phyloP scores from a whole-genome alignment of 2,888 invertebrate genomes.

The Cataglyphis albicans region DNA sequence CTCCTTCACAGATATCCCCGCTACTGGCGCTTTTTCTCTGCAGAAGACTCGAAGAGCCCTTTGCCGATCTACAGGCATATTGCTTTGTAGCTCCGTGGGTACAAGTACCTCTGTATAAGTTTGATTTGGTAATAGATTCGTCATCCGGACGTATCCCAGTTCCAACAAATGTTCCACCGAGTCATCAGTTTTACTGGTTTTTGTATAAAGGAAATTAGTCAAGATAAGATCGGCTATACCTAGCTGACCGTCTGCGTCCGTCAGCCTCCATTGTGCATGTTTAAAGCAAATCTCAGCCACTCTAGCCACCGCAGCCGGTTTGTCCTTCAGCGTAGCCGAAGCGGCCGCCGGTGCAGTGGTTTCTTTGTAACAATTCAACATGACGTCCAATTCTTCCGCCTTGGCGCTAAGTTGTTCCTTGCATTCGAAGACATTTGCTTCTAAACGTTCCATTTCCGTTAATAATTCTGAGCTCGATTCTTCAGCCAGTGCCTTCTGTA shows the following conservation, averaged over 20 bases:
- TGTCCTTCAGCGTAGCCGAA: conserved; percentile 89
- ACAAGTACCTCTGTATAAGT: conserved; percentile 95
- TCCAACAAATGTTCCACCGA: conserved; percentile 99
- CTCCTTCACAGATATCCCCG: conserved; percentile 99
- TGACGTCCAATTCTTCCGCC: conserved; percentile 97
- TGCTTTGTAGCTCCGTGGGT: conserved; percentile 92
- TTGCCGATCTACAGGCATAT: conserved; percentile 95
- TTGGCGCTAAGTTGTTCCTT: conserved; percentile 95
- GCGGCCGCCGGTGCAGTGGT: conserved; percentile 88
- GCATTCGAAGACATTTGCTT: conserved; percentile 93
- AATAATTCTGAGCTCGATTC: conserved; percentile 90
- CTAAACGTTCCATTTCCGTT: conserved; percentile 91
- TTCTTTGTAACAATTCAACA: conserved; percentile 97
- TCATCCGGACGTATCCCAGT: conserved; percentile 97
- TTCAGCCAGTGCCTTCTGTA: conserved; percentile 92
- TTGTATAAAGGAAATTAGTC: conserved; percentile 98
- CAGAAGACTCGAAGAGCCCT: conserved; percentile 97
- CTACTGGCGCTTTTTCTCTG: conserved; percentile 97
- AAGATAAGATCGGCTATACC: conserved; percentile 98
- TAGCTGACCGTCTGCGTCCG: conserved; percentile 98
- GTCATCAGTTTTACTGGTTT: conserved; percentile 98
- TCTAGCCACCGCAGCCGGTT: conserved; percentile 92
- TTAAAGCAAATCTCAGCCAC: conserved; percentile 99
- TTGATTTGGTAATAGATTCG: conserved; percentile 97
- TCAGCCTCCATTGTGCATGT: conserved; percentile 98